These are phyloP conservation scores for Lasioglossum pauxillum DNA, from an alignment of 2,888 invertebrate species.

Conservation along the genomic window DNA sequence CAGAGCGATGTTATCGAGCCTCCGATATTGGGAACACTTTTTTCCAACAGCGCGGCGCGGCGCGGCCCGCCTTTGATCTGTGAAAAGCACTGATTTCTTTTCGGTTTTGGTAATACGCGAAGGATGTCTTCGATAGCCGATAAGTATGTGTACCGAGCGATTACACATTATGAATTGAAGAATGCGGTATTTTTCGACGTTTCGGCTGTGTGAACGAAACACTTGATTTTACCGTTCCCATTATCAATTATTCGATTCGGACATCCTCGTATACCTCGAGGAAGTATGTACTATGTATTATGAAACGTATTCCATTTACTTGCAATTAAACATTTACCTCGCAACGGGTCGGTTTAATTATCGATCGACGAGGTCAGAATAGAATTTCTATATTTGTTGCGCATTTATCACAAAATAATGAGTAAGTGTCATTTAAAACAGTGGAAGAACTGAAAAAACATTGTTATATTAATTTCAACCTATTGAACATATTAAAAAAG, in stretches of 20 bases:
- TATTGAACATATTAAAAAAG: too few relatives aligned
- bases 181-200: conserved; percentile 45
- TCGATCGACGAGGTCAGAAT: not conserved
- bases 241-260: conserved; percentile 4
- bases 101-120: conserved; percentile 41
- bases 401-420: not conserved
- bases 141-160: conserved; percentile 65
- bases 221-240: conserved; percentile 1
- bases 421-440: not conserved
- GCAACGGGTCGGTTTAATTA: not conserved
- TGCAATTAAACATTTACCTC: not conserved
- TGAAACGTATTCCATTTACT: not conserved
- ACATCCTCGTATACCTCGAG: conserved; percentile 14
- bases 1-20: conserved; percentile 54
- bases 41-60: conserved; percentile 52
- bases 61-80: conserved; percentile 67
- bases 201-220: not conserved
- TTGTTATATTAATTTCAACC: too few relatives aligned
- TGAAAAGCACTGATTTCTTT: conserved; percentile 65
- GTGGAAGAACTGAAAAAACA: too few relatives aligned
- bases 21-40: conserved; percentile 49
- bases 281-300: not conserved
- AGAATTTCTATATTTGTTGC: not conserved
- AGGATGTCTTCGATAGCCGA: conserved; percentile 61
- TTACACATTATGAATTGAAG: conserved; percentile 49